Evolutionary conservation across 1,140 invertebrate species (phyloP).

Genomic region (Thaumetopoea pityocampa): DNA sequence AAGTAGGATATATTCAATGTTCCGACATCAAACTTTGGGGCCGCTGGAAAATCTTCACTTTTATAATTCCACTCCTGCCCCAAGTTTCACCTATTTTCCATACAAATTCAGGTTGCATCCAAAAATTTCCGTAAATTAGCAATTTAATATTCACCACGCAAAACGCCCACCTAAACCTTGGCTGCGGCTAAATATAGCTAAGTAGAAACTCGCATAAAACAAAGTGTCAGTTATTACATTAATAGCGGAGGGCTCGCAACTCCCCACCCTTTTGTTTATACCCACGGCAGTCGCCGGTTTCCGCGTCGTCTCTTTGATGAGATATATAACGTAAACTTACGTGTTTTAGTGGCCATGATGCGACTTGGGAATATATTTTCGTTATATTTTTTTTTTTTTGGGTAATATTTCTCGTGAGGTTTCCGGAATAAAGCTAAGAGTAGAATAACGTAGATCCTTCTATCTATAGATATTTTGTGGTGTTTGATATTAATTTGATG

Average conservation of each 20-base stretch:
- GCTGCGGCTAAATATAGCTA: slow-evolving; percentile 32
- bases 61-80: neutral
- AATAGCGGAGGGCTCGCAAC: slow-evolving; percentile 59
- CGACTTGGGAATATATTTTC: too few relatives aligned
- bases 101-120: slow-evolving; percentile 2
- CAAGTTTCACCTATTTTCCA: slow-evolving; percentile 2
- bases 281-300: slow-evolving; percentile 38
- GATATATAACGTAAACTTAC: slow-evolving; percentile 26
- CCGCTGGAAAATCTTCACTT: too few relatives aligned
- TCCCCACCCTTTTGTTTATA: slow-evolving; percentile 60
- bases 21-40: too few relatives aligned
- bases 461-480: too few relatives aligned
- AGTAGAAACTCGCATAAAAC: slow-evolving; percentile 59
- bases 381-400: too few relatives aligned
- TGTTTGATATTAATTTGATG: too few relatives aligned
- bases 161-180: slow-evolving; percentile 1
- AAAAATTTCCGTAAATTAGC: slow-evolving; percentile 14
- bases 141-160: slow-evolving; percentile 20
- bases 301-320: slow-evolving; percentile 28
- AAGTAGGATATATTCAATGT: too few relatives aligned
- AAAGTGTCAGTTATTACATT: slow-evolving; percentile 72
- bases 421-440: too few relatives aligned
- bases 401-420: too few relatives aligned
- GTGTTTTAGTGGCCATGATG: too few relatives aligned
- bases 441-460: too few relatives aligned